Conservation (phyloP, 1,140 invertebrate genomes). For the Laodelphax striatellus region DNA sequence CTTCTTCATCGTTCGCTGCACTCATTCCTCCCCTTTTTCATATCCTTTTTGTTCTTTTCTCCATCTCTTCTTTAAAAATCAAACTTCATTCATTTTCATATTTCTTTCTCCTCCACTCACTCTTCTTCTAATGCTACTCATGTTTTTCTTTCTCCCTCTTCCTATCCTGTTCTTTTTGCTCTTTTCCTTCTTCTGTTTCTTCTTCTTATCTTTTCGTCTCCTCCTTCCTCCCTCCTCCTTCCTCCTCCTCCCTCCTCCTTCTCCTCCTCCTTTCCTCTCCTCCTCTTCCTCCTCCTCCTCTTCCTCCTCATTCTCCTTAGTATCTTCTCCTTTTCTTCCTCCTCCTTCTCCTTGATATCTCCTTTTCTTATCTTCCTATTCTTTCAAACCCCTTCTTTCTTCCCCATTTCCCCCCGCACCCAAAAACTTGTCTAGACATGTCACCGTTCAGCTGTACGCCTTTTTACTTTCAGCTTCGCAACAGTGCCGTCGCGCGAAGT, state of each 20-base stretch:
- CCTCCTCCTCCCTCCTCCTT: background rate
- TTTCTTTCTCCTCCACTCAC: too few relatives aligned
- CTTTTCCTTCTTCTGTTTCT: too few relatives aligned
- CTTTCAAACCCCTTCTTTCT: background rate
- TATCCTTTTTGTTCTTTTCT: too few relatives aligned
- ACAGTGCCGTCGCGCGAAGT: background rate
- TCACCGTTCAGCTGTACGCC: background rate
- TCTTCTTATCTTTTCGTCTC: background rate
- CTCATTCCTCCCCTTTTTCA: too few relatives aligned
- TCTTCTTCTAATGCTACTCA: too few relatives aligned
- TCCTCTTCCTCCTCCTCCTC: background rate
- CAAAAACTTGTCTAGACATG: background rate
- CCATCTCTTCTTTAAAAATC: too few relatives aligned
- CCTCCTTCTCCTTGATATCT: background rate
- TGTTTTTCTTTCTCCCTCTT: too few relatives aligned
- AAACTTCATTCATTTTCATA: too few relatives aligned
- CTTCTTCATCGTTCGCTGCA: too few relatives aligned
- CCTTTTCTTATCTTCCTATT: background rate
- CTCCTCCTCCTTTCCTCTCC: background rate
- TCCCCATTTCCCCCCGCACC: background rate
- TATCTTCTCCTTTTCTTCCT: conserved; percentile 1
- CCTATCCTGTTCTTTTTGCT: too few relatives aligned
- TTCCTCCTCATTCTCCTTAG: background rate
- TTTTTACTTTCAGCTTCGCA: background rate
- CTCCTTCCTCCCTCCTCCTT: background rate